phyloP scores from a whole-genome alignment of 2,888 invertebrate species.

The Dorcus hopei region DNA sequence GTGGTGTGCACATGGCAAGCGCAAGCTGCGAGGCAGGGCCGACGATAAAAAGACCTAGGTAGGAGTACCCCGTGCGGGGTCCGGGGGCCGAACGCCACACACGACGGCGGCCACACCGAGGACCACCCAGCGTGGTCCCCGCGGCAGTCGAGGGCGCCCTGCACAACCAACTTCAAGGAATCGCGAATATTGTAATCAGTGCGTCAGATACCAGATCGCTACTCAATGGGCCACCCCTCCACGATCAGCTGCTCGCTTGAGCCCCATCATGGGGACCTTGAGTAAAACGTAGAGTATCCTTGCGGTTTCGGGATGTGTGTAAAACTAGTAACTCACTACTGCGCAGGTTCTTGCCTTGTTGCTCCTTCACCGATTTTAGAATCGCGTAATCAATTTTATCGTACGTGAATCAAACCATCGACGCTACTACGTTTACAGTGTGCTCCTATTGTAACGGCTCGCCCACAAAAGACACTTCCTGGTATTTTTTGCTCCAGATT shows the following conservation, averaged over 20 bases:
- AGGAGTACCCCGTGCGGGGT: conserved; percentile 28
- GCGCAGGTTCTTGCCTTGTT: neutral
- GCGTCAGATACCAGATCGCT: conserved; percentile 34
- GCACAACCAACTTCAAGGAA: conserved; percentile 28
- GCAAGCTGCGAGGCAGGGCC: conserved; percentile 28
- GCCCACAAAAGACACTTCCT: neutral
- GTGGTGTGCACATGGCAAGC: conserved; percentile 28
- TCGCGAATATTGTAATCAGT: conserved; percentile 41
- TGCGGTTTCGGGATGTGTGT: neutral
- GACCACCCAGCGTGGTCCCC: conserved; percentile 46
- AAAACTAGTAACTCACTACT: neutral
- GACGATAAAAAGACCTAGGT: conserved; percentile 30
- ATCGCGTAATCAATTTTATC: neutral
- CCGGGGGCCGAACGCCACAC: conserved; percentile 42
- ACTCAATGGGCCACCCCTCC: conserved; percentile 33
- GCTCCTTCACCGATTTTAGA: neutral
- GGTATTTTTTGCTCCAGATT: too few relatives aligned
- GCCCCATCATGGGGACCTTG: conserved; percentile 31
- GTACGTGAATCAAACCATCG: neutral
- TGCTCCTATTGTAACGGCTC: neutral
- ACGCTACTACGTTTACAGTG: neutral
- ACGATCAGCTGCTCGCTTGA: conserved; percentile 33
- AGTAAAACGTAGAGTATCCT: conserved; percentile 21
- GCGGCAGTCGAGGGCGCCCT: conserved; percentile 29
- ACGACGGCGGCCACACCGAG: conserved; percentile 50